These are phyloP conservation scores for Caenorhabditis becei DNA, from an alignment of 2,888 invertebrate species.

Conservation along the genomic window DNA sequence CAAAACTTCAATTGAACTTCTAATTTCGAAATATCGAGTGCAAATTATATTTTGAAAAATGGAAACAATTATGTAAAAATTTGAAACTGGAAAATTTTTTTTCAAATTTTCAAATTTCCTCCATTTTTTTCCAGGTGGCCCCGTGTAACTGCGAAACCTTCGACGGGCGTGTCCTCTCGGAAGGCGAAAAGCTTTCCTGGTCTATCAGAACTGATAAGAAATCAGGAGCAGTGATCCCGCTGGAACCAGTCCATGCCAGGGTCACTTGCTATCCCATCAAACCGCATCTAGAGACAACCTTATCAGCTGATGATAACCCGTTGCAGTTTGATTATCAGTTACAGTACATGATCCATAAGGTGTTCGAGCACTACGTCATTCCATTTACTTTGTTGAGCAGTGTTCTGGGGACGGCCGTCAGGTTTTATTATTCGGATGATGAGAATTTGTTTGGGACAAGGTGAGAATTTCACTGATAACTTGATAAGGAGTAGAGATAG, in stretches of 20 bases:
- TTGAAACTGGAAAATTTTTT: too few species aligned
- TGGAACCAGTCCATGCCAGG: constrained; percentile 57
- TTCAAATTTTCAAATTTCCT: too few species aligned
- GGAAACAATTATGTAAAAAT: too few species aligned
- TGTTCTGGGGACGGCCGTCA: constrained; percentile 22
- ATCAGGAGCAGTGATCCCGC: constrained; percentile 36
- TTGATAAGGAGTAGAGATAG: too few species aligned
- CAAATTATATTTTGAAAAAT: too few species aligned
- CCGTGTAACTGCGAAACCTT: constrained; percentile 64
- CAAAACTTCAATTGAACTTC: too few species aligned
- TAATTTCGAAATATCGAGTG: too few species aligned
- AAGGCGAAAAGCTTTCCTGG: constrained; percentile 47
- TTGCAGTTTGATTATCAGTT: constrained; percentile 60
- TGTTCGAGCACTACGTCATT: constrained; percentile 50
- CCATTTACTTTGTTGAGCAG: constrained; percentile 24
- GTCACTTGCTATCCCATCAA: constrained; percentile 56
- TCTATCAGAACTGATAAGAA: constrained; percentile 44
- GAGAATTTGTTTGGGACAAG: constrained; percentile 47
- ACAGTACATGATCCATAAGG: constrained; percentile 50
- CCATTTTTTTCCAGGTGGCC: constrained; percentile 44
- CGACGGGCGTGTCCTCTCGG: constrained; percentile 37
- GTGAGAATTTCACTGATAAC: constrained; percentile 1
- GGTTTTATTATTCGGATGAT: constrained; percentile 52
- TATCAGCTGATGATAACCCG: constrained; percentile 46
- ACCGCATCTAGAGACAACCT: constrained; percentile 33